Evolutionary conservation across 2,797 vertebrate genomes (phyloP).

Genomic region (Thalassophryne amazonica): DNA sequence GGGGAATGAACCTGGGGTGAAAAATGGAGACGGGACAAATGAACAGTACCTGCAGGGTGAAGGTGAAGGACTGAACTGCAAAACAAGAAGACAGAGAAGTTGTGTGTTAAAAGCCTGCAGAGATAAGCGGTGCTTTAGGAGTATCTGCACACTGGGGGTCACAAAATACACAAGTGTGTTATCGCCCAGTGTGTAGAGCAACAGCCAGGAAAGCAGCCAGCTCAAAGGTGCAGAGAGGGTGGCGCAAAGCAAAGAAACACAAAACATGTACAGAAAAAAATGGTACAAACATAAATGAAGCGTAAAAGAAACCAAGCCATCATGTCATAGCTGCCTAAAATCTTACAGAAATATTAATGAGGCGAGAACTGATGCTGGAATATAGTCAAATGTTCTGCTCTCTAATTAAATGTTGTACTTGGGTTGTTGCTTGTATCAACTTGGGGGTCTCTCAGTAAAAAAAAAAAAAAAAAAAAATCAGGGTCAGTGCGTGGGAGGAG

Average conservation of each 20-base stretch:
- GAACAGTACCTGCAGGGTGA: conserved; percentile 92
- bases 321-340: not conserved
- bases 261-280: conserved; percentile 36
- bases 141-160: conserved; percentile 43
- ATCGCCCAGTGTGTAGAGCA: conserved; percentile 45
- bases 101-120: conserved; percentile 80
- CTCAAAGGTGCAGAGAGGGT: conserved; percentile 45
- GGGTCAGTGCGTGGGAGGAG: conserved; percentile 63
- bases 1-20: conserved; percentile 32
- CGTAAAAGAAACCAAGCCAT: conserved; percentile 23
- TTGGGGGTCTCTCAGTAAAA: conserved; percentile 35
- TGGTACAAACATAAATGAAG: conserved; percentile 51
- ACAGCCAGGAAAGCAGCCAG: conserved; percentile 60
- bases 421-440: conserved; percentile 40
- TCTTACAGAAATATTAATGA: conserved; percentile 6
- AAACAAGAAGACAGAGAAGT: conserved; percentile 92
- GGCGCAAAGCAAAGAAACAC: conserved; percentile 48
- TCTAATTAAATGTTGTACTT: conserved; percentile 44
- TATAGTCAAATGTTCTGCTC: conserved; percentile 11
- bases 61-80: conserved; percentile 92
- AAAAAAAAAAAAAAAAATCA: too few species aligned
- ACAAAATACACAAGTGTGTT: conserved; percentile 1
- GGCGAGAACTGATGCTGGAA: not conserved
- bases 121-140: conserved; percentile 58
- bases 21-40: conserved; percentile 81